Base-by-base conservation (phyloP, 2,797 vertebrate genomes). In the Mionectes olivaceus region DNA sequence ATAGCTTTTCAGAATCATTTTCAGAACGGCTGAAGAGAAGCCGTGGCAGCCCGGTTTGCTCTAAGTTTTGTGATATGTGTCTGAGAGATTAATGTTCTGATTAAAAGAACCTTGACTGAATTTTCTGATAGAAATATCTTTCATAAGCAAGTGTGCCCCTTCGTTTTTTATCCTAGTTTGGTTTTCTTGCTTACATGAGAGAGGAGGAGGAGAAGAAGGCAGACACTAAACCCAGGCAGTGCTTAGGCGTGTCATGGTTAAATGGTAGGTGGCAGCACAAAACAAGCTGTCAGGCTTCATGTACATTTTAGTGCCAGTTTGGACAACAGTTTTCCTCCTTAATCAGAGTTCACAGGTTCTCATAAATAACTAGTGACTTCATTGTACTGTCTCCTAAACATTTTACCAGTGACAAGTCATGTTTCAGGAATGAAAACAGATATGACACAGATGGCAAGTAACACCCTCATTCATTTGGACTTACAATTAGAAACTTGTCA, bases 61-160 rank as follows among this genome's bases (percentile, higher is more conserved):
- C 50, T 55, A 56, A 77, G 50, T 63, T 97, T 85, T 93, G 83
- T 95, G 95, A 86, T 96, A 81, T 55, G 59, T 90, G 84, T 95
- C 96, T 96, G 93, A 97, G 97, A 98, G 97, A 98, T 97, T 96
- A 97, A 97, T 95, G 78, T 92, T 96, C 93, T 96, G 95, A 97
- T 98, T 97, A 97, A 96, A 96, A 95, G 90, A 97, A 89, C 41
- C n/a, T 88, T 95, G 95, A 97, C 83, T 92, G 87, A 97, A 97
- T 97, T 97, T 98, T 96, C 78, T 70, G 89, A 96, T 79, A 92
- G 91, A 97, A 97, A 97, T 97, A 97, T 92, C 96, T 74, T 96
- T 97, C 91, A 80, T 94, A 94, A 97, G 83, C 83, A 95, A 78
- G 84, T 23, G 32, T 75, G 57, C 43, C 28, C 8, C 69, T 94